Evolutionary conservation across 2,797 vertebrate genomes (phyloP).

Genomic region (Nyctalus aviator): DNA sequence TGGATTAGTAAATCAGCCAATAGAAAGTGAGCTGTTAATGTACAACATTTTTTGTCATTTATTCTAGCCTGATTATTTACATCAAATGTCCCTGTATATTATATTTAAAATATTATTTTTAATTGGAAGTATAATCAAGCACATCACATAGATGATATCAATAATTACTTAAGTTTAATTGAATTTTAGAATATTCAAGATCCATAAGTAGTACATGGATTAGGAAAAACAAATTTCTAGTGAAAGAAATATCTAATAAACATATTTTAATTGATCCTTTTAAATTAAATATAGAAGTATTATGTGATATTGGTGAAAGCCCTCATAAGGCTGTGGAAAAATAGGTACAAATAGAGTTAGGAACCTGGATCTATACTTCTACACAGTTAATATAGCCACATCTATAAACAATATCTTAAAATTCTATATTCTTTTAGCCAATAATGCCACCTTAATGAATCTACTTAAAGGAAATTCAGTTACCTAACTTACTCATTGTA

Average conservation of each 20-base stretch:
- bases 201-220: neutral
- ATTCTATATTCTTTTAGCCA: neutral
- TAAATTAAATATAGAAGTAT: slow-evolving; percentile 38
- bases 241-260: neutral
- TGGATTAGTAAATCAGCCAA: neutral
- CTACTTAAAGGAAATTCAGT: slow-evolving; percentile 13
- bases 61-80: neutral
- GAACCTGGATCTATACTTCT: neutral
- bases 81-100: neutral
- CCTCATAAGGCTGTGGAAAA: neutral
- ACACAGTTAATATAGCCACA: neutral
- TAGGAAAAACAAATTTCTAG: neutral
- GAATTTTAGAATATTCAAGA: slow-evolving; percentile 31
- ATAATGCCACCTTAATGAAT: neutral
- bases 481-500: neutral
- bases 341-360: neutral
- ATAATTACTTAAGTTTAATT: slow-evolving; percentile 2
- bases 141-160: neutral
- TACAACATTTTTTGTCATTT: neutral
- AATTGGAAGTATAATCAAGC: neutral
- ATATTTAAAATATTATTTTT: neutral
- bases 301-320: neutral
- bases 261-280: slow-evolving; percentile 20
- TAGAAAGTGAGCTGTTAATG: slow-evolving; percentile 24
- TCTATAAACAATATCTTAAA: neutral